Conservation (phyloP, 2,888 invertebrate genomes). For the Tiliacea aurago region DNA sequence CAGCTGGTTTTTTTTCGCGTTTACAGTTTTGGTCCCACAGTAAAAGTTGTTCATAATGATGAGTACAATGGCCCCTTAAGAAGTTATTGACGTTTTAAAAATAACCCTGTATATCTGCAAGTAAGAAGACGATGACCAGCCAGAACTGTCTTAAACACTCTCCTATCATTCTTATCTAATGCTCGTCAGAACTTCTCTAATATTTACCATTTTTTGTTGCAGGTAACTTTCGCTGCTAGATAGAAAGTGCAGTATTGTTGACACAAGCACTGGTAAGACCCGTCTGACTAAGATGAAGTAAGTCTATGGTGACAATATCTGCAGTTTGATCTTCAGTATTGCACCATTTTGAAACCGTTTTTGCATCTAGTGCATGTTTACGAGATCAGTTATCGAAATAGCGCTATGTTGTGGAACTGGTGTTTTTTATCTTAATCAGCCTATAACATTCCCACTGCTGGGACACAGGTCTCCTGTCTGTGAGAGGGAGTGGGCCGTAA, state of each 20-base stretch:
- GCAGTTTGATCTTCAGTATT: not conserved
- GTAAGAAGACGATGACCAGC: not conserved
- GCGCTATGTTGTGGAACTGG: too few species aligned
- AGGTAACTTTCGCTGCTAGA: slow-evolving; percentile 74
- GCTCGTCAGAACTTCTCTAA: slow-evolving; percentile 27
- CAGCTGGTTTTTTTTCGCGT: too few species aligned
- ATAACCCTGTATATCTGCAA: too few species aligned
- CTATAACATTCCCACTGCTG: too few species aligned
- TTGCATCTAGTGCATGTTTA: not conserved
- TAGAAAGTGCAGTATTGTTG: slow-evolving; percentile 19
- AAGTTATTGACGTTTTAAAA: too few species aligned
- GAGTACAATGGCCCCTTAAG: too few species aligned
- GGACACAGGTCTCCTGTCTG: too few species aligned
- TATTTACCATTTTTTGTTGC: slow-evolving; percentile 68
- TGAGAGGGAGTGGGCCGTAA: too few species aligned
- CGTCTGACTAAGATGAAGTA: slow-evolving; percentile 5
- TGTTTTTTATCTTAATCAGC: too few species aligned
- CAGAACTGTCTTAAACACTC: not conserved
- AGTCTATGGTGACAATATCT: slow-evolving; percentile 2
- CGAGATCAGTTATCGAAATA: not conserved
- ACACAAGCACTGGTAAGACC: slow-evolving; percentile 1
- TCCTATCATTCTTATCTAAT: not conserved
- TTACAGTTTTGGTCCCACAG: too few species aligned
- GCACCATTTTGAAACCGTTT: not conserved
- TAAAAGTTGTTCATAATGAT: too few species aligned